Percentiles rank a stretch among this genome's conserved stretches.
Evolutionary conservation across 2,888 invertebrate genomes (phyloP).

Genomic region (Chironomus tentans): DNA sequence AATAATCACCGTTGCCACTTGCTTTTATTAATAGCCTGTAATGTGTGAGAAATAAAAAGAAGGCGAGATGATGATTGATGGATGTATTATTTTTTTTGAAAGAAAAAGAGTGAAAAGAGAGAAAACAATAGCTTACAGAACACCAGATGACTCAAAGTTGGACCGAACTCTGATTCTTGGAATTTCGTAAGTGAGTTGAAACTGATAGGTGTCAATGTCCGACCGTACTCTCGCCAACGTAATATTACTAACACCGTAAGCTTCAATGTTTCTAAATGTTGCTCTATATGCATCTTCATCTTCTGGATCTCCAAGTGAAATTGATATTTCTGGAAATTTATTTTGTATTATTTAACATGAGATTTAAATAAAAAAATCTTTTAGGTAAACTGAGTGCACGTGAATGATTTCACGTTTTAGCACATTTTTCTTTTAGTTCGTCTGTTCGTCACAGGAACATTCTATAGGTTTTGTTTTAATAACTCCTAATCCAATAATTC

Average conservation of each 20-base stretch:
- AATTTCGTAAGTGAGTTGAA: slow-evolving; percentile 70
- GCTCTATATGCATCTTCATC: slow-evolving; percentile 63
- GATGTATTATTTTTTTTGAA: no score
- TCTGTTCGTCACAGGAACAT: no score
- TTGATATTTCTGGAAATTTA: slow-evolving; percentile 32
- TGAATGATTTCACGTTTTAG: no score
- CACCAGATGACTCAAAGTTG: slow-evolving; percentile 71
- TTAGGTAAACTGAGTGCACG: no score
- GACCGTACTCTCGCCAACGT: slow-evolving; percentile 71
- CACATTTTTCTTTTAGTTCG: no score
- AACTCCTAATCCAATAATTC: no score
- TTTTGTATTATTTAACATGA: no score
- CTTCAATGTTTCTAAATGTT: slow-evolving; percentile 64
- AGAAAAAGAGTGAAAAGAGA: not conserved
- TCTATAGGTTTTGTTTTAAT: no score
- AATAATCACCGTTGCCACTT: slow-evolving; percentile 78
- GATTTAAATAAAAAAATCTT: no score
- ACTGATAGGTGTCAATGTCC: slow-evolving; percentile 67
- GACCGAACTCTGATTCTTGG: slow-evolving; percentile 71
- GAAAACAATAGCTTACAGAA: slow-evolving; percentile 40
- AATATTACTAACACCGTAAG: slow-evolving; percentile 62
- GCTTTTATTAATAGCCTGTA: slow-evolving; percentile 60
- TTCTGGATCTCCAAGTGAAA: slow-evolving; percentile 58
- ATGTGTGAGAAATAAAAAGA: not conserved
- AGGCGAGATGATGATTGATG: not conserved